phyloP scores from a whole-genome alignment of 2,888 invertebrate species.

The Synergus itoensis region DNA sequence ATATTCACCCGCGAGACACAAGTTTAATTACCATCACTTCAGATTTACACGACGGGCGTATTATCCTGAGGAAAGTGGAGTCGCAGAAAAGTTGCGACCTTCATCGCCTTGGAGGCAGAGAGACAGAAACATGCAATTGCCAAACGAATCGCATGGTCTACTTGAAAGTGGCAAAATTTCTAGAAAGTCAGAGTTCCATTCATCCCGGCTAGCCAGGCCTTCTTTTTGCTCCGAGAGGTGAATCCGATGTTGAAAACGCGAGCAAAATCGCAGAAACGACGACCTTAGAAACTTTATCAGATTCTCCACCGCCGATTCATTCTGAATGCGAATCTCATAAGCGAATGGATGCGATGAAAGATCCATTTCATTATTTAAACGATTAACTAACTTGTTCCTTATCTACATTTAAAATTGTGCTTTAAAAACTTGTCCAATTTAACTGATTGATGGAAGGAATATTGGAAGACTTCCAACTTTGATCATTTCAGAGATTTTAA shows the following conservation, averaged over 20 bases:
- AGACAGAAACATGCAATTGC: conserved; percentile 46
- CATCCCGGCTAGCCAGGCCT: conserved; percentile 19
- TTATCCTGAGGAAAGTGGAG: conserved; percentile 43
- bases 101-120: conserved; percentile 35
- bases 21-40: conserved; percentile 46
- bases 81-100: conserved; percentile 34
- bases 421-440: conserved; percentile 11
- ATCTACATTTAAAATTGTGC: not conserved
- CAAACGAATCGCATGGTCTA: conserved; percentile 22
- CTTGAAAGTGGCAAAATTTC: conserved; percentile 64
- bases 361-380: conserved; percentile 13
- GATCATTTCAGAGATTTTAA: not conserved
- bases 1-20: conserved; percentile 26
- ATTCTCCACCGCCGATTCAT: not conserved
- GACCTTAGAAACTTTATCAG: conserved; percentile 9
- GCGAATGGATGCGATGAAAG: not conserved
- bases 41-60: conserved; percentile 49
- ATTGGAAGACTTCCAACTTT: not conserved
- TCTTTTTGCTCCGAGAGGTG: conserved; percentile 13
- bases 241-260: conserved; percentile 23
- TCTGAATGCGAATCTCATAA: not conserved
- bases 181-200: conserved; percentile 58
- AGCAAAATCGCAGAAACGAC: conserved; percentile 19
- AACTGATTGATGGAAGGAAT: not conserved
- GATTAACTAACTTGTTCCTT: not conserved